These are phyloP conservation scores for Entomobrya multifasciata DNA, from an alignment of 2,888 invertebrate genomes.

Conservation along the genomic window DNA sequence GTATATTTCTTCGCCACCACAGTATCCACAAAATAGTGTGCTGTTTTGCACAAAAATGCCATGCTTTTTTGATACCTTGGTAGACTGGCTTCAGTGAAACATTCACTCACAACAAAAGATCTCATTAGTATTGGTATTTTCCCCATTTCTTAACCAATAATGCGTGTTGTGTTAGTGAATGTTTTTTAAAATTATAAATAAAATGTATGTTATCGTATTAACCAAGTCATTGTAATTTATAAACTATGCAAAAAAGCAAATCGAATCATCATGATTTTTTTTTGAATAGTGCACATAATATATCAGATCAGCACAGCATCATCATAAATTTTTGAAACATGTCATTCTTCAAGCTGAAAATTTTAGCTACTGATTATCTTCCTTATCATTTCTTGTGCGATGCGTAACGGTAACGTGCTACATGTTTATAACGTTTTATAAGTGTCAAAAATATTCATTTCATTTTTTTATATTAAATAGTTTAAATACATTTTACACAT, in stretches of 20 bases:
- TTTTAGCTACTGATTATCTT: constrained; percentile 4
- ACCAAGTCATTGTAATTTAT: not conserved
- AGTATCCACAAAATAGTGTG: too few species aligned
- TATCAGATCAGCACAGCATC: too few species aligned
- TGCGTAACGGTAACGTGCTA: not conserved
- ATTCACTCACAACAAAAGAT: too few species aligned
- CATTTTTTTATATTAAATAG: too few species aligned
- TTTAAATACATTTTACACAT: too few species aligned
- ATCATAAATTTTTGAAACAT: constrained; percentile 22
- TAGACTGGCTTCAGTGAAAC: too few species aligned
- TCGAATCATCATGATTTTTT: constrained; percentile 8
- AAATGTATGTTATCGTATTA: constrained; percentile 21
- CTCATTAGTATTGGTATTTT: not conserved
- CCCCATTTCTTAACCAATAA: not conserved
- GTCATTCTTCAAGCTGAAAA: not conserved
- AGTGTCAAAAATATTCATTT: not conserved
- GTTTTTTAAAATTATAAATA: not conserved
- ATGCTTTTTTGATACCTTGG: too few species aligned
- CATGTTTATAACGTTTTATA: not conserved
- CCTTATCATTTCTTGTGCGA: not conserved
- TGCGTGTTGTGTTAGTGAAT: not conserved
- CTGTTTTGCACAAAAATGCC: too few species aligned
- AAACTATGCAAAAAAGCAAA: constrained; percentile 6
- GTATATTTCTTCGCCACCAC: too few species aligned
- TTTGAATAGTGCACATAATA: not conserved